These are phyloP conservation scores for Philopedon plagiatum DNA, from an alignment of 2,888 invertebrate species.

Conservation along the genomic window DNA sequence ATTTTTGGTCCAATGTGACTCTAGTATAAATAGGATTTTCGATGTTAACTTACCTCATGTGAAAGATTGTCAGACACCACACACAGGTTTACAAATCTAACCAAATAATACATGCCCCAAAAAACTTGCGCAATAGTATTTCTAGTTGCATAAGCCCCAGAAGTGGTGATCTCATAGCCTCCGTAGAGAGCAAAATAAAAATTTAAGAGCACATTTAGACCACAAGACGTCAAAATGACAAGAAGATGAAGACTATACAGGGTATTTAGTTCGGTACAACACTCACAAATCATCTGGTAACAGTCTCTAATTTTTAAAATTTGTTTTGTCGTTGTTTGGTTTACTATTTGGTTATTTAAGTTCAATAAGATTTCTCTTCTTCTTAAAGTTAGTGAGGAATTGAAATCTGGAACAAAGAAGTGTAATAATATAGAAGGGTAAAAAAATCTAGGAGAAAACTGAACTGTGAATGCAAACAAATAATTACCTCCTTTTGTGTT, in stretches of 20 bases:
- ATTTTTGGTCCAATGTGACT: too few relatives aligned
- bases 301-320: conserved; percentile 20
- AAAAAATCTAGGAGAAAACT: too few relatives aligned
- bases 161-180: background rate
- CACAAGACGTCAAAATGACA: background rate
- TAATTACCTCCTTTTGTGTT: background rate
- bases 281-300: conserved; percentile 15
- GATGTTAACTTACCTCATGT: conserved; percentile 1
- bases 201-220: conserved; percentile 5
- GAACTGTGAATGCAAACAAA: too few relatives aligned
- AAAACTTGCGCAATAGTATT: background rate
- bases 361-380: background rate
- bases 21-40: too few relatives aligned
- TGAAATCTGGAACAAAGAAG: conserved; percentile 1
- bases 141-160: background rate
- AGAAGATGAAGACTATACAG: conserved; percentile 21
- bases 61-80: conserved; percentile 7
- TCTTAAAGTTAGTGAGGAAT: background rate
- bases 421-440: too few relatives aligned
- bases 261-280: conserved; percentile 14
- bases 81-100: conserved; percentile 19
- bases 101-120: conserved; percentile 21
- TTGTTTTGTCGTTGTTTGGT: background rate
- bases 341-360: background rate
- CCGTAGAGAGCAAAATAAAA: conserved; percentile 32